phyloP scores from a whole-genome alignment of 2,888 invertebrate genomes.

The Ernsta delagoae region DNA sequence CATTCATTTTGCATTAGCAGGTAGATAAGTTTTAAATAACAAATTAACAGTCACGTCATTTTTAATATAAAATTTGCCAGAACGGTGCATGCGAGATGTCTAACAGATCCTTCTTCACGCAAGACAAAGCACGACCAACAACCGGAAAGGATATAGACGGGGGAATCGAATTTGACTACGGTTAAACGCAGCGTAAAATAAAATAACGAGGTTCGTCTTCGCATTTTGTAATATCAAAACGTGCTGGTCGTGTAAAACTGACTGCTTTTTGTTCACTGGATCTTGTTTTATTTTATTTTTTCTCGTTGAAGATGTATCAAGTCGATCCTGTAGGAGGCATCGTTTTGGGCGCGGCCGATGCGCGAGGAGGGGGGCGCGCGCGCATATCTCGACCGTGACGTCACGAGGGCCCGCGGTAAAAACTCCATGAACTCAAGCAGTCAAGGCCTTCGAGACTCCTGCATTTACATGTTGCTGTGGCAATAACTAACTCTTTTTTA shows the following conservation, averaged over 20 bases:
- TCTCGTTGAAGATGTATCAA: constrained; percentile 75
- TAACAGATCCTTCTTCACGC: constrained; percentile 32
- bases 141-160: constrained; percentile 47
- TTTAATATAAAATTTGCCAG: constrained; percentile 14
- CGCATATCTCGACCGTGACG: constrained; percentile 79
- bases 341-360: constrained; percentile 60
- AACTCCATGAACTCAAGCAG: constrained; percentile 75
- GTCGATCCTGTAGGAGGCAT: constrained; percentile 74
- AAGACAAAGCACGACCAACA: constrained; percentile 36
- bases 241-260: constrained; percentile 72
- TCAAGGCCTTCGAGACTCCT: constrained; percentile 72
- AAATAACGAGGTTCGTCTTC: constrained; percentile 55
- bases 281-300: constrained; percentile 65
- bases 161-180: constrained; percentile 55
- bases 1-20: too few relatives aligned
- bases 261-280: constrained; percentile 65
- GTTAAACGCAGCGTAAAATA: constrained; percentile 44
- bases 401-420: constrained; percentile 72
- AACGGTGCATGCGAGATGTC: constrained; percentile 25
- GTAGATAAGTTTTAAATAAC: constrained; percentile 14
- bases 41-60: constrained; percentile 7
- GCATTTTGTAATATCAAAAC: constrained; percentile 63
- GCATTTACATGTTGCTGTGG: constrained; percentile 54
- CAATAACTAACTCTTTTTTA: constrained; percentile 16
- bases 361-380: constrained; percentile 56